Evolutionary conservation across 2,888 invertebrate species (phyloP).

Genomic region (Microplitis deprimator): DNA sequence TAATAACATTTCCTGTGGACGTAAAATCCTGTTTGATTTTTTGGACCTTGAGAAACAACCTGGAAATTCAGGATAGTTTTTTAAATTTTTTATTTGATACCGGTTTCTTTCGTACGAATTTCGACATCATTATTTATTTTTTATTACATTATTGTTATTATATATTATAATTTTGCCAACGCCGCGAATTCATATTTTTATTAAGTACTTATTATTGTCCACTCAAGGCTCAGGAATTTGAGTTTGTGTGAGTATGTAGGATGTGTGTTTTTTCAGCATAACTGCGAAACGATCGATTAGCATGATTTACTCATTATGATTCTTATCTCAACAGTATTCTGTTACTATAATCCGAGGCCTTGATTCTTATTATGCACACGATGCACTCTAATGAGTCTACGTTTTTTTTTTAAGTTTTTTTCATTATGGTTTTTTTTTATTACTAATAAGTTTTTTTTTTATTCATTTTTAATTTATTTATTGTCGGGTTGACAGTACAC

Average conservation of each 20-base stretch:
- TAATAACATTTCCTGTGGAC: constrained; percentile 37
- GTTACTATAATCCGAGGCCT: constrained; percentile 20
- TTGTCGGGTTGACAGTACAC: no score
- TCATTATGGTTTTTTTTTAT: neutral
- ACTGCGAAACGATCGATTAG: constrained; percentile 37
- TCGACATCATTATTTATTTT: neutral
- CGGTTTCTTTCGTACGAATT: neutral
- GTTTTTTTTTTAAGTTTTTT: neutral
- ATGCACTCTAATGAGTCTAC: neutral
- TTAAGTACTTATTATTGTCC: neutral
- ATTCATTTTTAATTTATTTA: no score
- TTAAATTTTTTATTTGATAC: neutral
- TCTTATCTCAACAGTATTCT: constrained; percentile 32
- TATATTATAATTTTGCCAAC: neutral
- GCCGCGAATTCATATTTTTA: neutral
- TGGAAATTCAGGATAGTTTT: neutral
- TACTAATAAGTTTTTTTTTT: no score
- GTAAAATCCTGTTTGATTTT: constrained; percentile 8
- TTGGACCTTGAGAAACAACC: neutral
- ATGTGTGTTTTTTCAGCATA: neutral
- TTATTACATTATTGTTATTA: neutral
- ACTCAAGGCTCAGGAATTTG: neutral
- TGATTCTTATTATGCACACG: constrained; percentile 1
- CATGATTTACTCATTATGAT: constrained; percentile 46
- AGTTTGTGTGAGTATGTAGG: neutral